Base-by-base conservation (phyloP, 2,113 vertebrate genomes). In the Rattus rattus region DNA sequence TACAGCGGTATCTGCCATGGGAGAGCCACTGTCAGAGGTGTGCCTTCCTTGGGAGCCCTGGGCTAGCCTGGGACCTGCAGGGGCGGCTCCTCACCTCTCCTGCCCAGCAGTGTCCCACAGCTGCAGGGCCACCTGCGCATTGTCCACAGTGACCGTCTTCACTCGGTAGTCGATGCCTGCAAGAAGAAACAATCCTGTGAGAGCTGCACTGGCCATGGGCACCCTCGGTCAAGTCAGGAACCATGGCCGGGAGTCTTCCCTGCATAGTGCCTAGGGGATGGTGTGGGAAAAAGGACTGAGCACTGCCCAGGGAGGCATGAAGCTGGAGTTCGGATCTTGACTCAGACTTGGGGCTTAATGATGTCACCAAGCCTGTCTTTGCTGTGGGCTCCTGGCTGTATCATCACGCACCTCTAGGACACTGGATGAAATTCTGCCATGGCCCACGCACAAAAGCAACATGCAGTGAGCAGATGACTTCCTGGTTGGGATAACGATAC, bases 71-170 rank as follows among this genome's bases (percentile, higher is more conserved):
- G 43, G 39, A 22, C 43, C 72, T 49, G 19, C 14, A 43, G 43
- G 22, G 72, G 65, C 24, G 0, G 67, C 2, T 92, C 67, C 98
- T 98, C 91, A 99, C 99, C 99, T 98, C 97, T 99, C 99, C 97
- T 99, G 99, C 33, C 99, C 99, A 6, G 99, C 99, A 0, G 99
- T 99, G 98, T 99, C 99, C 99, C 99, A 99, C 36, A 99, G 98
- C 96, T 99, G 99, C 97, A 99, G 98, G 0, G 98, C 99, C 61
- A 99, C 98, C 92, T 98, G 98, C 30, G 98, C 98, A 61, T 98
- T 98, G 69, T 99, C 99, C 95, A 99, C 98, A 0, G 94, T 98
- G 80, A 99, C 95, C 0, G 99, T 99, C 98, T 99, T 99, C 97
- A 99, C 99, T 6, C 97, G 99, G 98, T 99, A 99, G 98, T 99